These are phyloP conservation scores for Drosophila paracracens DNA, from an alignment of 2,888 invertebrate species.

Conservation along the genomic window DNA sequence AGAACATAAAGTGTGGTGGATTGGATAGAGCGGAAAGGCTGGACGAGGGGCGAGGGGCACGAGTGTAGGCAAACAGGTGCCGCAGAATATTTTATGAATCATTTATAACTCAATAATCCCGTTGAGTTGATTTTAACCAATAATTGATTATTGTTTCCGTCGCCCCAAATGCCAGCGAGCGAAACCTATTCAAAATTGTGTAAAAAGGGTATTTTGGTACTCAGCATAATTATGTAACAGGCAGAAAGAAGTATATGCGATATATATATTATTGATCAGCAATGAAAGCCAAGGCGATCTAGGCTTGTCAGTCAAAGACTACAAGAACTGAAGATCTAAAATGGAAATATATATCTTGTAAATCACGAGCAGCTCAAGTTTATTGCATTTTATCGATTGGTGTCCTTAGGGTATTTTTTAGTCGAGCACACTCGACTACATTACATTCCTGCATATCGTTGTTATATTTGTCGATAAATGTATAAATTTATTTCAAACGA, in stretches of 20 bases:
- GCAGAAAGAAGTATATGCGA: not conserved
- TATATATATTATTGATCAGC: not conserved
- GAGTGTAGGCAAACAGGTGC: slow-evolving; percentile 53
- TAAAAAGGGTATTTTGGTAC: not conserved
- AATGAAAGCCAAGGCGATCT: not conserved
- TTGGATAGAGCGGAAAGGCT: not conserved
- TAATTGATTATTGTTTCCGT: slow-evolving; percentile 76
- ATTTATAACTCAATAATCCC: slow-evolving; percentile 78
- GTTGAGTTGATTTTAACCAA: slow-evolving; percentile 78
- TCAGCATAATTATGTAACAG: not conserved
- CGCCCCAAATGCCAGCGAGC: slow-evolving; percentile 1
- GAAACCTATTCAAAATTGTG: not conserved
- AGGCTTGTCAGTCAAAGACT: not conserved
- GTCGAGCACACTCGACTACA: not conserved
- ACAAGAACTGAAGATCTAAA: not conserved
- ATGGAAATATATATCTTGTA: too few relatives aligned
- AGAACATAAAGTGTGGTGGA: slow-evolving; percentile 12
- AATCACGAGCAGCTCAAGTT: not conserved
- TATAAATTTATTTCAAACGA: slow-evolving; percentile 63
- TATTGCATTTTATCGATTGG: not conserved
- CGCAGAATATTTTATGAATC: slow-evolving; percentile 75
- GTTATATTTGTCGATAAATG: slow-evolving; percentile 43
- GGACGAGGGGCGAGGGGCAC: not conserved
- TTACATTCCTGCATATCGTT: not conserved
- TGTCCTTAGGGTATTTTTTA: not conserved